phyloP scores from a whole-genome alignment of 2,888 invertebrate species.

The Drosophila aldrichi region DNA sequence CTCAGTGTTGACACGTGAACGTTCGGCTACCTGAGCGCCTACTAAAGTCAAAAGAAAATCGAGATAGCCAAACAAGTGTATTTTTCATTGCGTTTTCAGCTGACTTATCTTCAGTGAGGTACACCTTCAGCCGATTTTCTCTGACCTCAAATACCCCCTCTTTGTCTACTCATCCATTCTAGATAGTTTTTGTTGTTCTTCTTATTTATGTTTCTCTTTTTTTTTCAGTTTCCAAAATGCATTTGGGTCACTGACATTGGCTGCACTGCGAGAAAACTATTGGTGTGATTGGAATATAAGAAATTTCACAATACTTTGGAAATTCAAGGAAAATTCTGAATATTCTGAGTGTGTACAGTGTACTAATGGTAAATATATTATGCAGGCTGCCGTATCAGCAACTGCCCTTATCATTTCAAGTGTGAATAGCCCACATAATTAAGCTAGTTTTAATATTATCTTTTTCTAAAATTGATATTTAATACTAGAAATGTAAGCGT shows the following conservation, averaged over 20 bases:
- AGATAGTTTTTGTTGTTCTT: background rate
- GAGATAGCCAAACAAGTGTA: background rate
- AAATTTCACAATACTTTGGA: background rate
- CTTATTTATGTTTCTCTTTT: background rate
- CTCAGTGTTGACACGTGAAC: background rate
- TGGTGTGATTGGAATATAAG: background rate
- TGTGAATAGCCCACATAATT: background rate
- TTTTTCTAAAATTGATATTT: background rate
- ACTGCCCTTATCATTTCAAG: background rate
- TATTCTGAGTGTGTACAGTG: background rate
- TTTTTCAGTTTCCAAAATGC: background rate
- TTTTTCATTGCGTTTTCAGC: background rate
- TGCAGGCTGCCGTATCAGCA: background rate
- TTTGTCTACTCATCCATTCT: background rate
- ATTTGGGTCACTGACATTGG: slow-evolving; percentile 6
- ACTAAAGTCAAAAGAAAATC: background rate
- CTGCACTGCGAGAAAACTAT: background rate
- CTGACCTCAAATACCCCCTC: background rate
- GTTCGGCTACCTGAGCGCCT: background rate
- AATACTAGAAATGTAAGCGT: background rate
- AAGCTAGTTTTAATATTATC: background rate
- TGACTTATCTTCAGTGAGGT: background rate
- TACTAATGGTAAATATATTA: background rate
- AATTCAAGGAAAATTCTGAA: no score
- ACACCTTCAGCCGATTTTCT: background rate